Evolutionary conservation across 2,888 invertebrate genomes (phyloP).

Genomic region (Polymixis lichenea): DNA sequence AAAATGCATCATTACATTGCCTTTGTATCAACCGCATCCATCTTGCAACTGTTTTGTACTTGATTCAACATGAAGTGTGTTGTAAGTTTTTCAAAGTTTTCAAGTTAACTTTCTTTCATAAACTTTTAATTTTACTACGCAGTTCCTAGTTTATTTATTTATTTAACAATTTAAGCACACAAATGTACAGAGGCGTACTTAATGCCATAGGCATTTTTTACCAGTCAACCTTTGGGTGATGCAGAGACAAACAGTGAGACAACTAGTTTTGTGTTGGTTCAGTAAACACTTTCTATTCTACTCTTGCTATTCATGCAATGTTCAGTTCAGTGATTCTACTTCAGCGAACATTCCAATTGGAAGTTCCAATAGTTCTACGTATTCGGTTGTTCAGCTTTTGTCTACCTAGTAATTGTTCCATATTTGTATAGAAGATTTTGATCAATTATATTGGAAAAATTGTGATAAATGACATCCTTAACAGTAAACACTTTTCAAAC

Average conservation of each 20-base stretch:
- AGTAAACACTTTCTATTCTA: not conserved
- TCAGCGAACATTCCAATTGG: not conserved
- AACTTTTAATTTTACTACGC: not conserved
- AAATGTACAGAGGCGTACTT: too few relatives aligned
- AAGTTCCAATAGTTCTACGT: not conserved
- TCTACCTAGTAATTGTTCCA: not conserved
- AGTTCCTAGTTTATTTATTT: too few relatives aligned
- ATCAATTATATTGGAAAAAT: not conserved
- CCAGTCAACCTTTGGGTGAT: too few relatives aligned
- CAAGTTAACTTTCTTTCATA: constrained; percentile 5
- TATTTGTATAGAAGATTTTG: not conserved
- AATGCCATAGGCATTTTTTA: too few relatives aligned
- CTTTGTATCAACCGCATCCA: constrained; percentile 74
- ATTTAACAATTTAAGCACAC: too few relatives aligned
- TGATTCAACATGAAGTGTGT: constrained; percentile 83
- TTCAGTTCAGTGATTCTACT: not conserved
- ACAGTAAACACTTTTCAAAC: not conserved
- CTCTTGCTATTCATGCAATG: not conserved
- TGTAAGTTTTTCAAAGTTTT: constrained; percentile 79
- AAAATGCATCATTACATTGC: constrained; percentile 86
- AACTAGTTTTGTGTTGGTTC: not conserved
- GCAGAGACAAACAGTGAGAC: too few relatives aligned
- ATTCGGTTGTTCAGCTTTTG: not conserved
- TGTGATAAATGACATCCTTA: not conserved
- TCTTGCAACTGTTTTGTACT: constrained; percentile 70